Conservation (phyloP, 2,888 invertebrate species). For the Frankliniella intonsa region DNA sequence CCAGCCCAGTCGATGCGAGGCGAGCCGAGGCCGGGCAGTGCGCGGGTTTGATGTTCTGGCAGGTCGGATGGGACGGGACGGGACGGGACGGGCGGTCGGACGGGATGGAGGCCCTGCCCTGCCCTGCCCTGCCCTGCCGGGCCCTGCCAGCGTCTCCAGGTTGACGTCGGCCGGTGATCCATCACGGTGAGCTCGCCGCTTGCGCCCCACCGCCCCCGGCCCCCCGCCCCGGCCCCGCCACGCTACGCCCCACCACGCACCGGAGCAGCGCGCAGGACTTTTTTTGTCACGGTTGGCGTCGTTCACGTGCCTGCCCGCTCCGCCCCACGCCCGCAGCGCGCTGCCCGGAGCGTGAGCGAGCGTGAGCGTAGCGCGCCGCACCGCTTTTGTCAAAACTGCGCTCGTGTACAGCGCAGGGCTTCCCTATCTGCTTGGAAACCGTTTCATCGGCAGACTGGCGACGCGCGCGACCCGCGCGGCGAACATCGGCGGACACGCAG, state of each 20-base stretch:
- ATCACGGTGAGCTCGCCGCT: background rate
- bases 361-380: background rate
- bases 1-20: background rate
- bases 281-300: background rate
- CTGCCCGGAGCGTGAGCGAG: background rate
- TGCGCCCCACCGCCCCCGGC: background rate
- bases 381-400: too few species aligned
- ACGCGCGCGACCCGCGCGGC: too few species aligned
- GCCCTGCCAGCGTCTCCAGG: background rate
- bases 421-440: too few species aligned
- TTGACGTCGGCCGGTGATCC: constrained; percentile 12
- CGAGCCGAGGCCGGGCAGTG: background rate
- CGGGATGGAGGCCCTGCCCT: background rate
- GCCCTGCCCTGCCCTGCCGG: background rate
- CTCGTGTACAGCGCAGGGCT: too few species aligned
- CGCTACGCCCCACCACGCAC: background rate
- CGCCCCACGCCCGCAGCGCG: background rate
- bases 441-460: too few species aligned
- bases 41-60: background rate
- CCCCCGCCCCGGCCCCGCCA: background rate
- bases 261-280: too few species aligned
- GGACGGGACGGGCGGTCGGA: background rate
- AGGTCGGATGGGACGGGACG: background rate
- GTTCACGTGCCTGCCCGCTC: background rate
- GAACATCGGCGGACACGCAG: too few species aligned